These are phyloP conservation scores for Actenoides lindsayi DNA, from an alignment of 2,113 vertebrate species.

Conservation along the genomic window DNA sequence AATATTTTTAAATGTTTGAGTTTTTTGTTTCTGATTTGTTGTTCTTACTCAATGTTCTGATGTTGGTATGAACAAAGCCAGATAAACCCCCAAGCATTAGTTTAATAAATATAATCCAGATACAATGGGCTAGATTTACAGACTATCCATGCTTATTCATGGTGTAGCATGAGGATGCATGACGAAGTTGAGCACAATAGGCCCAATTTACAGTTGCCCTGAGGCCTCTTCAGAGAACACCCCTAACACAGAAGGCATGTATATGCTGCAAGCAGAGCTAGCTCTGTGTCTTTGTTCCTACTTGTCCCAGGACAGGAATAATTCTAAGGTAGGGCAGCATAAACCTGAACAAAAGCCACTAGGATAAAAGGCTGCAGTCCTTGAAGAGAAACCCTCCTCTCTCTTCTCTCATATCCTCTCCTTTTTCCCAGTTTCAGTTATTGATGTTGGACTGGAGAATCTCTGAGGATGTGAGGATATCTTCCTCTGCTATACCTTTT, in stretches of 20 bases:
- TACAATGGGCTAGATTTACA: slow-evolving; percentile 14
- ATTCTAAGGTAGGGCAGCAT: background rate
- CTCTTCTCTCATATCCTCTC: background rate
- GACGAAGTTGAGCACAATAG: background rate
- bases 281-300: background rate
- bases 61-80: slow-evolving; percentile 51
- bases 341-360: background rate
- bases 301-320: background rate
- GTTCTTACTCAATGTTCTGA: slow-evolving; percentile 54
- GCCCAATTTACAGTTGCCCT: background rate
- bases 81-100: slow-evolving; percentile 44
- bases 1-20: slow-evolving; percentile 28
- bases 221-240: background rate
- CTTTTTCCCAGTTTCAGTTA: background rate
- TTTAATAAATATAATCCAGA: slow-evolving; percentile 70
- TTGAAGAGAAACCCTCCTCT: no score
- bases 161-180: background rate
- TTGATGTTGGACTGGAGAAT: background rate
- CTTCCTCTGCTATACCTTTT: background rate
- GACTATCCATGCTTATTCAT: background rate
- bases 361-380: background rate
- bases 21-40: slow-evolving; percentile 63
- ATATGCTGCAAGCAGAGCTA: background rate
- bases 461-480: background rate
- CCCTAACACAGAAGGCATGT: background rate